Percentiles rank a stretch among this genome's conserved stretches.
Conservation (phyloP, 2,888 invertebrate species). For the Uropetala carovei region DNA sequence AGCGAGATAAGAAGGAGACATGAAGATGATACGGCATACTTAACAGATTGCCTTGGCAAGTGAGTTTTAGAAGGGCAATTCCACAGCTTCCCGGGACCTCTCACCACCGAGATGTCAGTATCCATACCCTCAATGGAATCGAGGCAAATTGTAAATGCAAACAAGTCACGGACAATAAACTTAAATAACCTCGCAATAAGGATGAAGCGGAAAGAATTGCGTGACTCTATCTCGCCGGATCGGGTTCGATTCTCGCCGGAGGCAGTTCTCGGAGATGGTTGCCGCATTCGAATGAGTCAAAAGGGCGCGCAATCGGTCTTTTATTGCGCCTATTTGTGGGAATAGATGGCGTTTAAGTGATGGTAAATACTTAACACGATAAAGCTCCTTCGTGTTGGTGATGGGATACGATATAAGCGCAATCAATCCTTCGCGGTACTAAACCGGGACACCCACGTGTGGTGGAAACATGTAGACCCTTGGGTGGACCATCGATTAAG, state of each 20-base stretch:
- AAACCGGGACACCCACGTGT: too few species aligned
- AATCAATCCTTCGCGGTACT: too few species aligned
- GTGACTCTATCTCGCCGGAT: neutral
- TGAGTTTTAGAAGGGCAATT: neutral
- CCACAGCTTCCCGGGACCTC: too few species aligned
- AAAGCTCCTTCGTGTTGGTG: neutral
- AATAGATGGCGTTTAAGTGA: constrained; percentile 22
- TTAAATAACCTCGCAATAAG: neutral
- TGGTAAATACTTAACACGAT: constrained; percentile 23
- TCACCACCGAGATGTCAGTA: too few species aligned
- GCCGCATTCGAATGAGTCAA: neutral
- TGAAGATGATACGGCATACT: constrained; percentile 17
- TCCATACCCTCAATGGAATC: too few species aligned
- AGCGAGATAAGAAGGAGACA: constrained; percentile 6
- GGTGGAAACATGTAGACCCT: too few species aligned
- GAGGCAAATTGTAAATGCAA: neutral
- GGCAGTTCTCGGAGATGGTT: neutral
- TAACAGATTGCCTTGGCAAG: neutral
- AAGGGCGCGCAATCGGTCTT: neutral
- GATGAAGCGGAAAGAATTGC: too few species aligned
- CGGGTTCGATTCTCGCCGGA: neutral
- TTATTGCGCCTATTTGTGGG: constrained; percentile 21
- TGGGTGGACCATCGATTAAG: too few species aligned
- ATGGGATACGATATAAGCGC: too few species aligned
- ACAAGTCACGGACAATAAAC: neutral